Evolutionary conservation across 2,797 vertebrate genomes (phyloP).

Genomic region (Hemitrygon akajei): DNA sequence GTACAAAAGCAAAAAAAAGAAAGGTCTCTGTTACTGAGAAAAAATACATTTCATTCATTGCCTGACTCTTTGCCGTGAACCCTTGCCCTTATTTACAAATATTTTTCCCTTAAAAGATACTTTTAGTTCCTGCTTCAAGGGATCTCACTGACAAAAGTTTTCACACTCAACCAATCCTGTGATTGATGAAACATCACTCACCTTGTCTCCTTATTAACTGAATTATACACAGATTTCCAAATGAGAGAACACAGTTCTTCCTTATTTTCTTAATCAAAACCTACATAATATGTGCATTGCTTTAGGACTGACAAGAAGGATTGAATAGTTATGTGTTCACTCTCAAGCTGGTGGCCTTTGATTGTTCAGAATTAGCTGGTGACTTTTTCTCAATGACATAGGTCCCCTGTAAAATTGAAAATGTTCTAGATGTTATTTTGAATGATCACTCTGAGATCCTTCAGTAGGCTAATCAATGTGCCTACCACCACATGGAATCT

Average conservation of each 20-base stretch:
- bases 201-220: background rate
- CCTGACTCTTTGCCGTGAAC: too few species aligned
- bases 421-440: background rate
- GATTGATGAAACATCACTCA: background rate
- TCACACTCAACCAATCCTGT: background rate
- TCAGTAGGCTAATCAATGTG: background rate
- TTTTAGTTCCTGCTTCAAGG: background rate
- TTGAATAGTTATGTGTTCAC: background rate
- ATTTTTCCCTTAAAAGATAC: background rate
- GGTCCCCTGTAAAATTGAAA: background rate
- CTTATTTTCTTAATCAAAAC: background rate
- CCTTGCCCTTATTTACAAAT: background rate
- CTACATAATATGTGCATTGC: background rate
- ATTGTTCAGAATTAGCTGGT: background rate
- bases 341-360: background rate
- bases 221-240: background rate
- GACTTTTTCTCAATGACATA: background rate
- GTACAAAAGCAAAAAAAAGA: background rate
- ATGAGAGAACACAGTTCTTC: background rate
- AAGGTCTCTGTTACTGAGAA: background rate
- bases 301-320: background rate
- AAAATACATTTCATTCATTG: background rate
- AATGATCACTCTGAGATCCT: background rate
- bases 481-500: background rate
- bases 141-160: background rate